phyloP scores from a whole-genome alignment of 2,797 vertebrate species.

The Sebastes flavidus region DNA sequence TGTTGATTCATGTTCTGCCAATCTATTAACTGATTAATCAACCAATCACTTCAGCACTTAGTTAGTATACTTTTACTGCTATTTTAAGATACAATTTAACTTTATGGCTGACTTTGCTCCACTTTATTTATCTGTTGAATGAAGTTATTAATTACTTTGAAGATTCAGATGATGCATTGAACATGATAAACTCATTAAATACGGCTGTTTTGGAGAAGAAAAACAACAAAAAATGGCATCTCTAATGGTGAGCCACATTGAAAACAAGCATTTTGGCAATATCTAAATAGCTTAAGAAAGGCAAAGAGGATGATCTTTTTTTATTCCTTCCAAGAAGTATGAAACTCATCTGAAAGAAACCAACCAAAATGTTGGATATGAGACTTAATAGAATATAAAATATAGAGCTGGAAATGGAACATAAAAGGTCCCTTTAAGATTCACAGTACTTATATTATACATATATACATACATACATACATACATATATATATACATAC shows the following conservation, averaged over 20 bases:
- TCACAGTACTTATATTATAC: neutral
- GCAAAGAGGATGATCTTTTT: neutral
- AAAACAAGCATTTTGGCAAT: neutral
- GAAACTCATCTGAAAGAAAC: neutral
- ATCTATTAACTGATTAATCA: neutral
- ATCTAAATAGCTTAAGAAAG: neutral
- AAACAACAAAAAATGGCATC: neutral
- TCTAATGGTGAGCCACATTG: neutral
- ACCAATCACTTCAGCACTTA: neutral
- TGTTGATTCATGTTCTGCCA: neutral
- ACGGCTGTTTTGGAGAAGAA: neutral
- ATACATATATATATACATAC: fast-evolving
- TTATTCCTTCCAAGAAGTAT: neutral
- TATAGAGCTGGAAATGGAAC: no score
- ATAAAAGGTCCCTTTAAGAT: neutral
- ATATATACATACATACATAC: no score
- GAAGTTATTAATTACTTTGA: neutral
- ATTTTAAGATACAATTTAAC: neutral
- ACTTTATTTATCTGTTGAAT: neutral
- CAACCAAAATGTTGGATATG: neutral
- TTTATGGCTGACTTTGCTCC: neutral
- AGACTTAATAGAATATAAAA: no score
- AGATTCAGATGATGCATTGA: neutral
- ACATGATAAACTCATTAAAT: neutral
- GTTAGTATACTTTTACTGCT: neutral